Percentiles rank a stretch among this genome's conserved stretches.
Conservation (phyloP, 2,797 vertebrate species). For the Eulemur rubriventer region DNA sequence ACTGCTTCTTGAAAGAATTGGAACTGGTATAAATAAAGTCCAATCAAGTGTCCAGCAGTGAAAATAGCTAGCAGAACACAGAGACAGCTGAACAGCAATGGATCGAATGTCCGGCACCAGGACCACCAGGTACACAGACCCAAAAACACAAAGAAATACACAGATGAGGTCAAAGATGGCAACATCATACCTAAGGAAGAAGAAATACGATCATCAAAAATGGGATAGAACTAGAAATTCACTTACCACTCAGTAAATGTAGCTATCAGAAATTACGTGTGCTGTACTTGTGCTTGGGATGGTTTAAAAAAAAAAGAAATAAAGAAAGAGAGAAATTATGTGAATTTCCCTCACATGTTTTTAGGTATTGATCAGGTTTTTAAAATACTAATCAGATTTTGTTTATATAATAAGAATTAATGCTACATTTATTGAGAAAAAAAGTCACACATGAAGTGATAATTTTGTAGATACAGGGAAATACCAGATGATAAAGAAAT, state of each 20-base stretch:
- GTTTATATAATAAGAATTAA: background rate
- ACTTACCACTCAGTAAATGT: background rate
- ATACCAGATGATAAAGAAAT: background rate
- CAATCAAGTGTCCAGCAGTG: slow-evolving; percentile 94
- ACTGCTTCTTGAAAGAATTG: slow-evolving; percentile 97
- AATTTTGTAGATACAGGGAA: background rate
- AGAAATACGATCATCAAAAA: background rate
- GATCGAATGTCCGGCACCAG: slow-evolving; percentile 95
- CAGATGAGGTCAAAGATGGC: slow-evolving; percentile 95
- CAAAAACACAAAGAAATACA: slow-evolving; percentile 98
- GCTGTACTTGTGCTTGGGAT: background rate
- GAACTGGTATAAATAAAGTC: slow-evolving; percentile 98
- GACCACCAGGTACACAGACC: slow-evolving; percentile 99
- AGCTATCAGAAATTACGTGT: background rate
- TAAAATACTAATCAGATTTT: background rate
- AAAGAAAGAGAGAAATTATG: background rate
- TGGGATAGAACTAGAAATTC: background rate
- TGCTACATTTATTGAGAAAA: background rate
- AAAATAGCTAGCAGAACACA: slow-evolving; percentile 99
- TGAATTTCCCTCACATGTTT: background rate
- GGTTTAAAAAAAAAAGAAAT: background rate
- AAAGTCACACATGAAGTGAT: background rate
- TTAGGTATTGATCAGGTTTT: background rate
- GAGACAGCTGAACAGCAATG: slow-evolving; percentile 97
- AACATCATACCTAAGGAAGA: slow-evolving; percentile 93